Base-by-base conservation (phyloP, 2,797 vertebrate genomes). In the Microctenopoma stevenorrisi region DNA sequence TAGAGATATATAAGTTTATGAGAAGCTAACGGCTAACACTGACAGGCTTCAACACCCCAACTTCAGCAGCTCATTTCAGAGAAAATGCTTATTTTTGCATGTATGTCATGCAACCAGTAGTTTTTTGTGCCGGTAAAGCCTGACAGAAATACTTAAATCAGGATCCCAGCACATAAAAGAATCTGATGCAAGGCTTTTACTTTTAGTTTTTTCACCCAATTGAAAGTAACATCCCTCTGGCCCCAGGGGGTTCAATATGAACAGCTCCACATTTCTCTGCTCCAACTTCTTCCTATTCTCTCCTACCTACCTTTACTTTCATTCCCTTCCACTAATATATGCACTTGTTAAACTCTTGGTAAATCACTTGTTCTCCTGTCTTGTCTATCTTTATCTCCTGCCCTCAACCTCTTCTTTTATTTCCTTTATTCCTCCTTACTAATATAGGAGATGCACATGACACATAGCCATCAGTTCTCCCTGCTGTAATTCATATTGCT, bases 401-500 rank as follows among this genome's bases (percentile, higher is more conserved):
- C 5, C 14, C 14, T 52, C 25, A 2, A 48, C 30, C n/a, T 49
- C 52, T 48, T n/a, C 62, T 58, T 46, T 68, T 14, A 79, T 61
- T 76, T 52, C 50, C 40, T 12, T 69, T 49, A 22, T 58, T 53
- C 33, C 7, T 42, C 7, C 25, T 54, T 28, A 4, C 46, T 28
- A 25, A 40, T 42, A 33, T 1, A 26, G 51, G 57, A 51, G 51
- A 7, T 22, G 48, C 44, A 42, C 40, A 7, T 79, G 74, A 75
- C 35, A 59, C 61, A 79, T 69, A 51, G 35, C 55, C 37, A 60
- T 77, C 14, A 59, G 53, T 59, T 71, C 59, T 50, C 14, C 43
- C 60, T 76, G 72, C 68, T 79, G 80, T 75, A 65, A 72, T 78
- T 76, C 75, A 62, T 46, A 1, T 44, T 16, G 46, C 80, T 71